Evolutionary conservation across 2,888 invertebrate species (phyloP).

Genomic region (Carabus problematicus): DNA sequence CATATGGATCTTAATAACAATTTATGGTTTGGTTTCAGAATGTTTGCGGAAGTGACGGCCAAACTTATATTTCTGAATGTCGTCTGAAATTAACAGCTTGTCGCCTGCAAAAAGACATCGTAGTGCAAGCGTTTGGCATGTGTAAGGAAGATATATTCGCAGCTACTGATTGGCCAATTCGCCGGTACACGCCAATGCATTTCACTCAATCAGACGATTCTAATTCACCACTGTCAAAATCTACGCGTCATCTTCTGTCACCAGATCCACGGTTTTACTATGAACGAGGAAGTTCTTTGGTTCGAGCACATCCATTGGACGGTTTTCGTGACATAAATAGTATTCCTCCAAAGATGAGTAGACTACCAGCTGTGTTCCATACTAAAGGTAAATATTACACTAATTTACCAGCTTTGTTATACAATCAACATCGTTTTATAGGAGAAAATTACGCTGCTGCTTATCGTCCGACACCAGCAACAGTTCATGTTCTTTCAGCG

Average conservation of each 20-base stretch:
- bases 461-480: conserved; percentile 69
- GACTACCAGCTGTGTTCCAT: conserved; percentile 44
- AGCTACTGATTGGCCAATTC: conserved; percentile 77
- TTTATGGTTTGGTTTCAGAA: conserved; percentile 50
- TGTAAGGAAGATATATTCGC: conserved; percentile 74
- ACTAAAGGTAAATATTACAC: conserved; percentile 12
- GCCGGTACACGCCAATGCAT: conserved; percentile 79
- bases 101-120: conserved; percentile 79
- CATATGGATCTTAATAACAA: not conserved
- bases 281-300: conserved; percentile 59
- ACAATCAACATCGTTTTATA: conserved; percentile 43
- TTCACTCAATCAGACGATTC: conserved; percentile 82
- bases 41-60: conserved; percentile 80
- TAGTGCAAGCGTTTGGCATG: conserved; percentile 77
- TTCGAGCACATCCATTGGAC: conserved; percentile 49
- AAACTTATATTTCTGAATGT: conserved; percentile 84
- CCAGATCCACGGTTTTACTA: conserved; percentile 74
- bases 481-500: conserved; percentile 69
- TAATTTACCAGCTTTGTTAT: not conserved
- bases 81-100: conserved; percentile 81
- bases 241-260: conserved; percentile 78
- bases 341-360: conserved; percentile 52
- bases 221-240: conserved; percentile 76
- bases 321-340: conserved; percentile 48
- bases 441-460: conserved; percentile 60